Conservation (phyloP, 2,888 invertebrate genomes). For the Bombylius major region DNA sequence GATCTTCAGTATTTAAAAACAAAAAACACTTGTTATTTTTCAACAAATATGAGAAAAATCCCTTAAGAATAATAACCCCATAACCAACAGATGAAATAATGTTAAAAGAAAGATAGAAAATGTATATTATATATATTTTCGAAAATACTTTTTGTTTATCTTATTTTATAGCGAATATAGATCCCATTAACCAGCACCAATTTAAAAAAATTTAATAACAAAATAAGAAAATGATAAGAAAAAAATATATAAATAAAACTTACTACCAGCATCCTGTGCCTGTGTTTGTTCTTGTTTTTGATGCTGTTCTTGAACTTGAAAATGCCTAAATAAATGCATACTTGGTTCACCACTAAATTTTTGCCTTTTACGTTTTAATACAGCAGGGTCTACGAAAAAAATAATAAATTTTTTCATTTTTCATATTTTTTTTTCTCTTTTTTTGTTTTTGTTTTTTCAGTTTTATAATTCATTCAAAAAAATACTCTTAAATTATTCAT, state of each 20-base stretch:
- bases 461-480: neutral
- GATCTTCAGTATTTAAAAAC: no score
- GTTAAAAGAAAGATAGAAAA: no score
- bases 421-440: neutral
- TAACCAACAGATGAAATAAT: no score
- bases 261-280: constrained; percentile 29
- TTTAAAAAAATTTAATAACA: neutral
- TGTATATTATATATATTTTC: no score
- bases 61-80: no score
- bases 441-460: neutral
- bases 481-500: no score
- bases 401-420: neutral
- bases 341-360: constrained; percentile 33
- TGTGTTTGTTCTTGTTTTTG: constrained; percentile 23
- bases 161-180: no score
- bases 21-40: no score
- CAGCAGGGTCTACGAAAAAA: constrained; percentile 44
- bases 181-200: neutral
- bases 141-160: no score
- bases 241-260: constrained; percentile 20
- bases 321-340: constrained; percentile 33
- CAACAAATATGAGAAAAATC: no score
- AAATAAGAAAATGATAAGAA: neutral
- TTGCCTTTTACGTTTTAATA: constrained; percentile 40
- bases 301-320: constrained; percentile 18